Evolutionary conservation across 1,140 invertebrate genomes (phyloP).

Genomic region (Bilobella aurantiaca): DNA sequence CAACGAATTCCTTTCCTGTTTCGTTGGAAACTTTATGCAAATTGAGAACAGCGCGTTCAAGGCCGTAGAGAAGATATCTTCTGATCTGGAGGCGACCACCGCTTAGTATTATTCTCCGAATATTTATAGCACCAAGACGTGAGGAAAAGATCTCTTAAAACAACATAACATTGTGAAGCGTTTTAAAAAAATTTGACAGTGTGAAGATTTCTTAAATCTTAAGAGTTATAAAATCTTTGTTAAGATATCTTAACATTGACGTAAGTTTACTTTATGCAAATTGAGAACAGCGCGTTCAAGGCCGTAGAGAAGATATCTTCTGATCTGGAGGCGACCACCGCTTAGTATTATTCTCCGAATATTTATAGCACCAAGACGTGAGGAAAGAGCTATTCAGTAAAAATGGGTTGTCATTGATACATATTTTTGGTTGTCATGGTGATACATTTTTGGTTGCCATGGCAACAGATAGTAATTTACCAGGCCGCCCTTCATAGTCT

Average conservation of each 20-base stretch:
- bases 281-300: too few species aligned
- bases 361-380: neutral
- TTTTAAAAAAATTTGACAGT: too few species aligned
- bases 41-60: neutral
- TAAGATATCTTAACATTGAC: too few species aligned
- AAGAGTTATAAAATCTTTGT: too few species aligned
- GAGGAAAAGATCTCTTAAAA: too few species aligned
- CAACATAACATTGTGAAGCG: too few species aligned
- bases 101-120: neutral
- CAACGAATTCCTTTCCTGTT: conserved; percentile 2
- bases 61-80: neutral
- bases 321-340: neutral
- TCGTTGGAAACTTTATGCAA: neutral
- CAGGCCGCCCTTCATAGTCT: neutral
- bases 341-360: neutral
- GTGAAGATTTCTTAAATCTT: too few species aligned
- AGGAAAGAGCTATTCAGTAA: neutral
- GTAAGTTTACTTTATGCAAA: too few species aligned
- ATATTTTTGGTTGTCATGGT: neutral
- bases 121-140: neutral
- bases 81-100: neutral
- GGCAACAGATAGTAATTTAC: neutral
- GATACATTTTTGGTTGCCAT: neutral
- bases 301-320: too few species aligned
- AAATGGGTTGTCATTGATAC: neutral